phyloP scores from a whole-genome alignment of 2,888 invertebrate species.

The Xanthia togata region DNA sequence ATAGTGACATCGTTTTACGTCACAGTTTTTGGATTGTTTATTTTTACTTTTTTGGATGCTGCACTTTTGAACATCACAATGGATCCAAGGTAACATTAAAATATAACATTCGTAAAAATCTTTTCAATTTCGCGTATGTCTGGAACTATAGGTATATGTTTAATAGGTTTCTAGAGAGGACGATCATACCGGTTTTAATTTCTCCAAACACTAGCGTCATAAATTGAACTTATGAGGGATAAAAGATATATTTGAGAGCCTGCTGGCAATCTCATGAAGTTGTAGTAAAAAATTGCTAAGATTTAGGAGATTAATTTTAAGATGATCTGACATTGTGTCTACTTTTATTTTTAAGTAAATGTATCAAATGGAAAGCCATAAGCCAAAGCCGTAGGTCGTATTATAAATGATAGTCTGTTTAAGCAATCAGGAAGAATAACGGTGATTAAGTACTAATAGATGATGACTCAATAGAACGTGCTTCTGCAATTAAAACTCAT shows the following conservation, averaged over 20 bases:
- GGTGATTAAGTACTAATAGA: background rate
- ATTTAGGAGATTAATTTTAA: no score
- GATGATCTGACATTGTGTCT: background rate
- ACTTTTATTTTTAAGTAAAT: background rate
- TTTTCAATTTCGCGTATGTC: conserved; percentile 13
- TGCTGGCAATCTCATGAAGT: background rate
- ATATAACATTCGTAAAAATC: conserved; percentile 47
- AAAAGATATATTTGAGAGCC: background rate
- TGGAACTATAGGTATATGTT: background rate
- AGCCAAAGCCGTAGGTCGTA: no score
- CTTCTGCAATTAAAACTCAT: conserved; percentile 40
- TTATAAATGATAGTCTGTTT: background rate
- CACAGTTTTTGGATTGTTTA: conserved; percentile 47
- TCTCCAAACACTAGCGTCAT: conserved; percentile 51
- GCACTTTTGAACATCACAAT: conserved; percentile 73
- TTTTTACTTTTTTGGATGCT: conserved; percentile 49
- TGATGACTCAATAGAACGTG: conserved; percentile 40
- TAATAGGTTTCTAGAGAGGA: conserved; percentile 35
- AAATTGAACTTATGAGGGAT: background rate
- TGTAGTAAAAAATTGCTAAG: background rate
- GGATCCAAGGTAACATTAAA: conserved; percentile 80
- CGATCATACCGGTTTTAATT: conserved; percentile 62
- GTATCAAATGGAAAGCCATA: background rate
- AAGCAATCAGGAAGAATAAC: conserved; percentile 16
- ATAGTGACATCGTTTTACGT: conserved; percentile 47